Evolutionary conservation across 2,888 invertebrate species (phyloP).

Genomic region (Morpho achilles): DNA sequence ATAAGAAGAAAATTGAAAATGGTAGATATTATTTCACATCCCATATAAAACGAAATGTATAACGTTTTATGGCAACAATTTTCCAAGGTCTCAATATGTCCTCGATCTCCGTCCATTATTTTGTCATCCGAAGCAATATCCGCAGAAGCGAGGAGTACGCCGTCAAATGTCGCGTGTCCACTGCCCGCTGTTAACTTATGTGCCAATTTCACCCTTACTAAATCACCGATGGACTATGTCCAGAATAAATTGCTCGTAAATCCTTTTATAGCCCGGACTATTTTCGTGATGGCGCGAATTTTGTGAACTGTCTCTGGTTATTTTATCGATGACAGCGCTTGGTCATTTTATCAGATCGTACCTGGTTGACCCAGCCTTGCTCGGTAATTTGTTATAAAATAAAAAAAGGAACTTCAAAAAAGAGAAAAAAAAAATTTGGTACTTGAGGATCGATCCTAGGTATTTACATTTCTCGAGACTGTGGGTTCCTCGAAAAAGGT

Average conservation of each 20-base stretch:
- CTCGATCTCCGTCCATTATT: constrained; percentile 7
- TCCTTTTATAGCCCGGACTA: constrained; percentile 30
- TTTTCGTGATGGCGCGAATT: constrained; percentile 27
- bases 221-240: constrained; percentile 51
- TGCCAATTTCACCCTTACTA: constrained; percentile 52
- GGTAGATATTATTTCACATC: no score
- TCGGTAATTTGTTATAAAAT: no score
- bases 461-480: no score
- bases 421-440: no score
- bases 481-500: no score
- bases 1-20: no score
- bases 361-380: no score
- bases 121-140: constrained; percentile 14
- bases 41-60: no score
- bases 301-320: constrained; percentile 12
- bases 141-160: constrained; percentile 14
- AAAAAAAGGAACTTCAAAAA: no score
- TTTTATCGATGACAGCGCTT: background rate
- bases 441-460: no score
- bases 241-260: constrained; percentile 43
- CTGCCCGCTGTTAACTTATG: constrained; percentile 49
- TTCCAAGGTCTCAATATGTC: constrained; percentile 4
- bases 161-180: constrained; percentile 34
- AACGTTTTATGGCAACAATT: background rate
- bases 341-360: no score